A percentile compares a stretch with the other conserved stretches of the same genome.
Evolutionary conservation across 2,888 invertebrate species (phyloP).

Genomic region (Pollenia labialis): DNA sequence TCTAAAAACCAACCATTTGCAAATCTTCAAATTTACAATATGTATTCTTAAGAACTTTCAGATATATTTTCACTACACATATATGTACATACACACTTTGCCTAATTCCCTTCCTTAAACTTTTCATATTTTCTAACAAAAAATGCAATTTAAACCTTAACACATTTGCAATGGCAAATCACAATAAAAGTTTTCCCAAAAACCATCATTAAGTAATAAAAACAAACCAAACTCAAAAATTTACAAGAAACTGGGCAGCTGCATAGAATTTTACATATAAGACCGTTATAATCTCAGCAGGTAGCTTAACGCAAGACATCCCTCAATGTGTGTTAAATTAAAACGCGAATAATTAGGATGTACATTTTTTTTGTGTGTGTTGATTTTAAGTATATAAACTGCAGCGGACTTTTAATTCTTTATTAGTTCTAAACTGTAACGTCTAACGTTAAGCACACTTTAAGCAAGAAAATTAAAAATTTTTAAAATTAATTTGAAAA

Average conservation of each 20-base stretch:
- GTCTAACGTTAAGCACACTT: conserved; percentile 43
- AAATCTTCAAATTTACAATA: too few relatives aligned
- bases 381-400: conserved; percentile 12
- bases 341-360: conserved; percentile 13
- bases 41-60: too few relatives aligned
- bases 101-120: too few relatives aligned
- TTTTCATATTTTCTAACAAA: too few relatives aligned
- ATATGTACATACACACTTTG: too few relatives aligned
- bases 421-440: conserved; percentile 53
- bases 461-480: conserved; percentile 7
- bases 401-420: not conserved
- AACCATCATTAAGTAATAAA: conserved; percentile 12
- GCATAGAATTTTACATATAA: conserved; percentile 7
- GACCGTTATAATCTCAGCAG: conserved; percentile 1
- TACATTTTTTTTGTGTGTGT: not conserved
- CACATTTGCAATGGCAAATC: not conserved
- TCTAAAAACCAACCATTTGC: too few relatives aligned
- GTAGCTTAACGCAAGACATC: not conserved
- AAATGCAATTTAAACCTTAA: not conserved
- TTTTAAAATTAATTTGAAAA: not conserved
- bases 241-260: conserved; percentile 28
- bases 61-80: too few relatives aligned
- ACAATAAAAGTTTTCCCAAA: not conserved
- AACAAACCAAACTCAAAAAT: not conserved
- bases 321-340: not conserved